Evolutionary conservation across 2,797 vertebrate genomes (phyloP).

Genomic region (Eulemur mongoz): DNA sequence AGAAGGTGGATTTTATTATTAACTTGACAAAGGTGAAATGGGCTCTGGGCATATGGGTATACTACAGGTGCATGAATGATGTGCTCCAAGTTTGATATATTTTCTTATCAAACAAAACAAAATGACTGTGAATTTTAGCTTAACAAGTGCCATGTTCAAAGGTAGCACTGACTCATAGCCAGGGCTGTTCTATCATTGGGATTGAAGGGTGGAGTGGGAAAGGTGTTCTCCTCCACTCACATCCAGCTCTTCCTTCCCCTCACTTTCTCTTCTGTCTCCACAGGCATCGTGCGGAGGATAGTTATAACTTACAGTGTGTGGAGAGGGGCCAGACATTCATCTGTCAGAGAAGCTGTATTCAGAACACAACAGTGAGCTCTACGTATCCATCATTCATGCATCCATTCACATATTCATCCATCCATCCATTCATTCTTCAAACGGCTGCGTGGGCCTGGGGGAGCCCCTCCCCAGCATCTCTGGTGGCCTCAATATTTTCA

Average conservation of each 20-base stretch:
- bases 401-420: neutral
- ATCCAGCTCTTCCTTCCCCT: neutral
- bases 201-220: neutral
- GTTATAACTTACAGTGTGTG: neutral
- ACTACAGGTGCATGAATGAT: neutral
- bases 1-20: neutral
- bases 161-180: neutral
- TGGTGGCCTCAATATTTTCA: slow-evolving; percentile 55
- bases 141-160: neutral
- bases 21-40: neutral
- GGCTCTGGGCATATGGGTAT: neutral
- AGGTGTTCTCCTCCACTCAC: neutral
- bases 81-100: neutral
- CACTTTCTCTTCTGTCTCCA: neutral
- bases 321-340: neutral
- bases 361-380: neutral
- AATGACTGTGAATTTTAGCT: neutral
- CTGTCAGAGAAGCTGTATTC: neutral
- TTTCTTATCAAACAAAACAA: slow-evolving; percentile 29
- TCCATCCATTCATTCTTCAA: slow-evolving; percentile 41
- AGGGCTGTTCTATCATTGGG: neutral
- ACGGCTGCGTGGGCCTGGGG: neutral
- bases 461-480: neutral
- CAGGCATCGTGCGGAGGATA: neutral
- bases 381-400: slow-evolving; percentile 39